Evolutionary conservation across 2,888 invertebrate species (phyloP).

Genomic region (Caenorhabditis macrosperma): DNA sequence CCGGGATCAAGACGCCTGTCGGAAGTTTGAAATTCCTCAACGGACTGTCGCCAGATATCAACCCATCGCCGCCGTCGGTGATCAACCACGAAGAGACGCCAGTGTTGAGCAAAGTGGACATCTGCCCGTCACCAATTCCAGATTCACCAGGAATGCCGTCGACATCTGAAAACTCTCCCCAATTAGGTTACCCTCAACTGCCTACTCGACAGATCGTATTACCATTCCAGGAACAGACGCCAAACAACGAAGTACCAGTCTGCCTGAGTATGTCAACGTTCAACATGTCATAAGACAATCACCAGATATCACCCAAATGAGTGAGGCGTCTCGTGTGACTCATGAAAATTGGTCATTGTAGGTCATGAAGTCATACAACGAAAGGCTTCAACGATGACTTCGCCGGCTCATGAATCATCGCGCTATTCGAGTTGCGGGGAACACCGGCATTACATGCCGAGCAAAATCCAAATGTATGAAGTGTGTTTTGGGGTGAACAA

Average conservation of each 20-base stretch:
- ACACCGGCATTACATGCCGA: constrained; percentile 27
- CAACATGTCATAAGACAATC: constrained; percentile 27
- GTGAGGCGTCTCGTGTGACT: constrained; percentile 11
- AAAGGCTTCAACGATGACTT: constrained; percentile 55
- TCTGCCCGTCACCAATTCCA: background rate
- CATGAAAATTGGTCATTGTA: constrained; percentile 6
- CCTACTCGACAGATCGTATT: background rate
- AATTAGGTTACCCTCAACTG: constrained; percentile 24
- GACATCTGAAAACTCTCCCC: constrained; percentile 33
- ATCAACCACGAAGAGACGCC: background rate
- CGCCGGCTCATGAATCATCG: constrained; percentile 32
- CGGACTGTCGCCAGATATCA: constrained; percentile 30
- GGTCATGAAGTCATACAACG: constrained; percentile 53
- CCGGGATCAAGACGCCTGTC: constrained; percentile 42
- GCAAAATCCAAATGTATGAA: constrained; percentile 24
- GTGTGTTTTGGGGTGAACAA: background rate
- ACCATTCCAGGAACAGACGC: constrained; percentile 27
- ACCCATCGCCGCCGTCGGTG: constrained; percentile 7
- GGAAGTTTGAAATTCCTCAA: constrained; percentile 49
- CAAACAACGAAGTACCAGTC: constrained; percentile 56
- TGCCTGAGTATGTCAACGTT: constrained; percentile 61
- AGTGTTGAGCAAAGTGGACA: background rate
- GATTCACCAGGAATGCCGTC: constrained; percentile 26
- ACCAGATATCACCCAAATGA: constrained; percentile 15
- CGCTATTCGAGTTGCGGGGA: constrained; percentile 41